Base-by-base conservation (phyloP, 1,140 invertebrate species). In the Ctenoplectra terminalis region DNA sequence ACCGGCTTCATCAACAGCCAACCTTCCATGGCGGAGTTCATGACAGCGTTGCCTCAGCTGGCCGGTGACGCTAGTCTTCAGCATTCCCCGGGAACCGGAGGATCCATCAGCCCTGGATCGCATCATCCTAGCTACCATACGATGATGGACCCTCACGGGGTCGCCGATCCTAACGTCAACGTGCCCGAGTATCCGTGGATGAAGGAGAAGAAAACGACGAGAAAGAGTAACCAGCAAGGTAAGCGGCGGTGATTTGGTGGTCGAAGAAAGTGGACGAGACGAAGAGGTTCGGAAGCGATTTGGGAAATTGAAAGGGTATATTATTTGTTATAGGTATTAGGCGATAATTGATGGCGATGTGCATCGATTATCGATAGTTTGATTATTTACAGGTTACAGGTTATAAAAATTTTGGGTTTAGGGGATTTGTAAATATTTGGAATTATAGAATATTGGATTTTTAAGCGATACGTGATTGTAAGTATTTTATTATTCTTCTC, bases 121-220 rank as follows among this genome's bases (percentile, higher is more conserved):
- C 95, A 95, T 91, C 95, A 93, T 85, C 93, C 95, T 74, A 94
- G 94, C 0, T 94, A 94, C 73, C 93, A 94, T 63, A 73, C 81
- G 7, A 93, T 94, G 89, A 92, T 94, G 87, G 93, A 94, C 72
- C 95, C 95, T 0, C 96, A 96, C 50, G 95, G 95, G 6, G 92
- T 95, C 75, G 92, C 95, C 43, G 94, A 95, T 71, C 95, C 95
- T 1, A 91, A 92, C 8, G 96, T 97, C 87, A 97, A 97, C 91
- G 97, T 98, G 66, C 97, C 98, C 31, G 98, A 99, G 90, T 99
- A 98, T 92, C 97, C 98, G 1, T 99, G 98, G 98, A 99, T 99
- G 98, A 99, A 99, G 92, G 98, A 99, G 94, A 99, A 99, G 95
- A 99, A 99, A 94, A 98, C 98, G 2, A 97, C 97, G 1, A 95